Evolutionary conservation across 2,797 vertebrate genomes (phyloP).

Genomic region (Crenichthys baileyi): DNA sequence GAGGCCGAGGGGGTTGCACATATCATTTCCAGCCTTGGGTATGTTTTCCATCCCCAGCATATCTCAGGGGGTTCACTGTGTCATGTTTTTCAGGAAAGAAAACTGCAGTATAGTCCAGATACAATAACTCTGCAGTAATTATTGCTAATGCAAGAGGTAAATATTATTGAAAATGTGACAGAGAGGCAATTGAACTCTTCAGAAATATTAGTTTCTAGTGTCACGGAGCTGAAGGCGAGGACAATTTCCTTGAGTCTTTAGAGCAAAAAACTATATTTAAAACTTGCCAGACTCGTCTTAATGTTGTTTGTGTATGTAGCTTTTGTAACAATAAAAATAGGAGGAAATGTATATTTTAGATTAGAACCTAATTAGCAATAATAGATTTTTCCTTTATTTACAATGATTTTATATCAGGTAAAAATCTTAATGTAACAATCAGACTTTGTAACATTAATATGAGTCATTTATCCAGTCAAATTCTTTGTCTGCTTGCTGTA

Average conservation of each 20-base stretch:
- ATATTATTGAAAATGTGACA: conserved; percentile 21
- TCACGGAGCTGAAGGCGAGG: conserved; percentile 10
- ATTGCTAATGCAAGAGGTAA: background rate
- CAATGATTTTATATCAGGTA: background rate
- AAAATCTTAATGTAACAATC: conserved; percentile 29
- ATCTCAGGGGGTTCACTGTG: conserved; percentile 16
- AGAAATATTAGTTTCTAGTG: conserved; percentile 9
- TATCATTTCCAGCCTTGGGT: conserved; percentile 17
- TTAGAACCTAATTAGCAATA: conserved; percentile 7
- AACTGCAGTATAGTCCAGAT: conserved; percentile 4
- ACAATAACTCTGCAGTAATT: conserved; percentile 1
- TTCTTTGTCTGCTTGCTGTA: conserved; percentile 15
- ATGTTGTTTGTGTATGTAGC: background rate
- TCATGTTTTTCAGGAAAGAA: conserved; percentile 29
- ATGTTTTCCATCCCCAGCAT: conserved; percentile 13
- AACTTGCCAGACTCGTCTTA: background rate
- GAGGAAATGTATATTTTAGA: conserved; percentile 10
- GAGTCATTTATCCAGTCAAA: conserved; percentile 30
- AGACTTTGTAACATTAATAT: conserved; percentile 33
- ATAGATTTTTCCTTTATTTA: background rate
- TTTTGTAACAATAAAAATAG: conserved; percentile 4
- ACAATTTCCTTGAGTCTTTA: conserved; percentile 19
- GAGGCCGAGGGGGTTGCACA: conserved; percentile 24
- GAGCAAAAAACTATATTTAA: conserved; percentile 5
- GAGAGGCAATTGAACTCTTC: conserved; percentile 14